phyloP scores from a whole-genome alignment of 1,140 invertebrate species.

The Stenopsyche tienmushanensis region DNA sequence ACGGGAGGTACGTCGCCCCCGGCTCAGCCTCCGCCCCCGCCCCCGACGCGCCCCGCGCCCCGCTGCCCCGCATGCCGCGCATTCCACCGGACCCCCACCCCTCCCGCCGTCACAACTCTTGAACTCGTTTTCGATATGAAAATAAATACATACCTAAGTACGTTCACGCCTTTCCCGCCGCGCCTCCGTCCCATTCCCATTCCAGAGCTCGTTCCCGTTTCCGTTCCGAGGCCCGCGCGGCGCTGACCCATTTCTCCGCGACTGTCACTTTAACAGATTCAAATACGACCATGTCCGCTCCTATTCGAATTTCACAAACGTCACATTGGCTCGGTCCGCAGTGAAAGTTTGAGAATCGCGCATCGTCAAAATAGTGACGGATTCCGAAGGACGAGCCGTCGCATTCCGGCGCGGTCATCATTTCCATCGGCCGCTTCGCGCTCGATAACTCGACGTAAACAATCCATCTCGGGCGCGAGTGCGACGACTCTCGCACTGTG shows the following conservation, averaged over 20 bases:
- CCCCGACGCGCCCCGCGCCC: background rate
- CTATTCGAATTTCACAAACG: no score
- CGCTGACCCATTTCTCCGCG: background rate
- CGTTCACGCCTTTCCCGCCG: slow-evolving; percentile 12
- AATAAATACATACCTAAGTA: slow-evolving; percentile 19
- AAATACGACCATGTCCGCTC: no score
- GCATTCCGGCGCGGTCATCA: slow-evolving; percentile 1
- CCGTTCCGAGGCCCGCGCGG: no score
- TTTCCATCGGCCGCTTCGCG: background rate
- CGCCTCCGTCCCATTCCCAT: background rate
- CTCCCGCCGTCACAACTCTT: slow-evolving; percentile 12
- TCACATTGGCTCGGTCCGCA: no score
- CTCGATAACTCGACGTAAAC: no score
- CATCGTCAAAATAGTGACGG: no score
- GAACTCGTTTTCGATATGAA: slow-evolving; percentile 30
- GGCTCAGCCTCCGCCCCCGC: background rate
- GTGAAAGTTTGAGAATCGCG: no score
- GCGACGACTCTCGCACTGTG: background rate
- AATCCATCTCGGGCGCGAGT: no score
- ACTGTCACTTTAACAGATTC: no score
- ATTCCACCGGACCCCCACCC: slow-evolving; percentile 13
- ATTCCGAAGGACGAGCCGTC: no score
- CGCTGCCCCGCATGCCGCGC: slow-evolving; percentile 3
- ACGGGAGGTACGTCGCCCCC: background rate
- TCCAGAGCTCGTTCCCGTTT: background rate